Evolutionary conservation across 2,797 vertebrate species (phyloP).

Genomic region (Channa striata): DNA sequence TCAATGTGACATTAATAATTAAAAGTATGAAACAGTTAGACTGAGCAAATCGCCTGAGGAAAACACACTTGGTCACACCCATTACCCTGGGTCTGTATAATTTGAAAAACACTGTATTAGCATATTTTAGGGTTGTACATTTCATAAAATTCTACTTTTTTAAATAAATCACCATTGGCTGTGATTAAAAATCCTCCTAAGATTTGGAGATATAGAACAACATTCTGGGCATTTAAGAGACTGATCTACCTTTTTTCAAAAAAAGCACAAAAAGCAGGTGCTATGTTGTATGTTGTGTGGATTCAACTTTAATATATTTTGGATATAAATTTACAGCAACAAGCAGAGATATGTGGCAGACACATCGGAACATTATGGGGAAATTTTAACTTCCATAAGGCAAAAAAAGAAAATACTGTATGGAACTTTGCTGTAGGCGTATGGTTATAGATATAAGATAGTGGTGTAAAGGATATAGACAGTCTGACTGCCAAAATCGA

Average conservation of each 20-base stretch:
- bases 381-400: neutral
- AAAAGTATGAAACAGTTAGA: constrained; percentile 63
- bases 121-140: constrained; percentile 5
- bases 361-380: neutral
- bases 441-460: too few species aligned
- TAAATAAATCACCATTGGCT: neutral
- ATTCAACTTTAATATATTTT: neutral
- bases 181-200: neutral
- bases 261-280: neutral
- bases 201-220: too few species aligned
- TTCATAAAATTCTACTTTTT: constrained; percentile 4
- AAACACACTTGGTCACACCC: constrained; percentile 44
- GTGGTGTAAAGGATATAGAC: too few species aligned
- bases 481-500: too few species aligned
- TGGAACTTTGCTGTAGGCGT: too few species aligned
- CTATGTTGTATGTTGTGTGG: neutral
- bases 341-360: too few species aligned
- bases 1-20: constrained; percentile 74
- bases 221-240: neutral
- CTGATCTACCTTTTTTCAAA: too few species aligned
- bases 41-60: constrained; percentile 51
- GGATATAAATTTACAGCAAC: neutral
- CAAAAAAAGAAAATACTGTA: too few species aligned
- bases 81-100: constrained; percentile 23
- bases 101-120: constrained; percentile 23